Evolutionary conservation across 2,797 vertebrate genomes (phyloP), one percentile per base, ranked within the genome.

Genomic region (Eupleurogrammus muticus): DNA sequence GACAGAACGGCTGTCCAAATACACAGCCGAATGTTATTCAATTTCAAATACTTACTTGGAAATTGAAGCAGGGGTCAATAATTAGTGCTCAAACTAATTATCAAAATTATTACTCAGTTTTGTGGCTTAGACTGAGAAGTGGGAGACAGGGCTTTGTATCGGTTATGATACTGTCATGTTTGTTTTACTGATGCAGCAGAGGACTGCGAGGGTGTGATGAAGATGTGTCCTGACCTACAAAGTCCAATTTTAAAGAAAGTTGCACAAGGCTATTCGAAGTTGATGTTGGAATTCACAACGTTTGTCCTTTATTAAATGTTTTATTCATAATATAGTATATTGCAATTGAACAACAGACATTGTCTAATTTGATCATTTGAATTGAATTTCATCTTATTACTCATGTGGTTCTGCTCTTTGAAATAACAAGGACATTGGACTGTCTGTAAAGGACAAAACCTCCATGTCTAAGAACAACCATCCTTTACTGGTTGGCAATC

Each of bases 1-100:
- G 66, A 42, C 60, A 58, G 44, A 55, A 66, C 51, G 66, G 62
- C 73, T 75, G 79, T 79, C 60, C 54, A 87, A 77, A 84, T 64
- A 83, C 35, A 52, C 6, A 68, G 24, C 55, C 28, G 66, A 76
- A 54, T 66, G 28, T 61, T 68, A 69, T 81, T 84, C 81, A 53
- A 66, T 76, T 54, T 59, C 36, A 82, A 66, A 75, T 46, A 60
- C 63, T 24, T 68, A 60, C 51, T 55, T 46, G 50, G 50, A 72
- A 23, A 71, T 51, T 56, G 40, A 82, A 66, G 73, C 48, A 42
- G 28, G 61, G 38, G 72, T 16, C 21, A 64, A 17, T 58, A 17
- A 64, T 70, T 66, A 48, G 38, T 80, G 81, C 52, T 65, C 74
- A 32, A 79, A 49, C 49, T 78, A 82, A 75, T 73, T 10, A 65